Base-by-base conservation (phyloP, 2,797 vertebrate genomes). In the Anguilla anguilla region DNA sequence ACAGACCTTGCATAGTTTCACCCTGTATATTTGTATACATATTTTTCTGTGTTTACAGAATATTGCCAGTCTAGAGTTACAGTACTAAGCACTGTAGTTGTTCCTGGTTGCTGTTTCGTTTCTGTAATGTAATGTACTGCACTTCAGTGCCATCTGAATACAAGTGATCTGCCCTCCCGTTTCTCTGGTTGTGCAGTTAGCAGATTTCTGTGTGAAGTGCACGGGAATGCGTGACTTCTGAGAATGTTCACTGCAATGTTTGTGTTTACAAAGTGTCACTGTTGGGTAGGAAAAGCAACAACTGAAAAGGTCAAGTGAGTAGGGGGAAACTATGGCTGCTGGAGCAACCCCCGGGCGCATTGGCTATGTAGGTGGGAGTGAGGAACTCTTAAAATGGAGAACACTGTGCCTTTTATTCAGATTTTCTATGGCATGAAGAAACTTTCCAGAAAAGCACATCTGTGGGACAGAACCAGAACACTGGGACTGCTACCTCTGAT, bases 271-370 rank as follows among this genome's bases (percentile, higher is more conserved):
- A 82, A 90, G 74, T 83, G 88, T 84, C 79, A 89, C 90, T 86
- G 77, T 89, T 89, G 88, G 88, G 90, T 86, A 90, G 89, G 89
- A 92, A 89, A 89, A 88, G 88, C 91, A 91, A 91, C 91, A 91
- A 89, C 90, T 55, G 90, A 87, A 91, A 90, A 91, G 91, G 92
- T 94, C 88, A 22, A 89, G 92, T 91, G 90, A 92, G 90, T 86
- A 86, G 85, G 85, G 64, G 85, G 67, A 86, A 74, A 49, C 85
- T 72, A 28, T 49, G 67, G 69, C 85, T 55, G 46, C 19, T 51
- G 49, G 49, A 53, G 67, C 43, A 7, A 19, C 51, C 69, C 57
- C 64, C 64, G 69, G 85, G 69, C 64, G 19, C 43, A 61, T 74
- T 55, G 25, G 51, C 46, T 51, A 74, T 72, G 85, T 55, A 49